Percentiles rank a stretch among this genome's conserved stretches.
Evolutionary conservation across 2,113 vertebrate species (phyloP).

Genomic region (Zapus hudsonius): DNA sequence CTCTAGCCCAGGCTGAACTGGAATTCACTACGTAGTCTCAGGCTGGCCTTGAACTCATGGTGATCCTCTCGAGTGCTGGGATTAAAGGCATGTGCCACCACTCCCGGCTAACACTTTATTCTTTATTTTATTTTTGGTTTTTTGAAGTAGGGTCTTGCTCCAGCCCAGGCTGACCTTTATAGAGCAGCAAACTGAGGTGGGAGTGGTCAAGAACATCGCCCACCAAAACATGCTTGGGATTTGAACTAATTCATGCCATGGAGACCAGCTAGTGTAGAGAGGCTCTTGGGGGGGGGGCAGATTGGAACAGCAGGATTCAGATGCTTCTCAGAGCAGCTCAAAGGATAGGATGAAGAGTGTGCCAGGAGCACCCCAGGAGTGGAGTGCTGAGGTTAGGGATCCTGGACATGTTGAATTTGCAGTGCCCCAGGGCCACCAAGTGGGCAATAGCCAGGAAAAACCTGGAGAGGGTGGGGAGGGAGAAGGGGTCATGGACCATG

Average conservation of each 20-base stretch:
- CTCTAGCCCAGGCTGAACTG: too few species aligned
- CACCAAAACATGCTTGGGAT: not conserved
- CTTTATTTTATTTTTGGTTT: too few species aligned
- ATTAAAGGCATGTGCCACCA: too few species aligned
- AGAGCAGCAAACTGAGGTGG: not conserved
- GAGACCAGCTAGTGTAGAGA: not conserved
- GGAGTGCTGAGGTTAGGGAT: not conserved
- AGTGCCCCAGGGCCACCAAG: not conserved
- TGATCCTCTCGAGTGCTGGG: too few species aligned
- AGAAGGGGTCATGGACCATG: not conserved
- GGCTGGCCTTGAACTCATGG: too few species aligned
- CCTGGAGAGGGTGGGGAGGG: not conserved
- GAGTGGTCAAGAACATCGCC: not conserved
- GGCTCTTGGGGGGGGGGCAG: not conserved
- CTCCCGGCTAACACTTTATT: too few species aligned
- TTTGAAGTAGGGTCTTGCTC: too few species aligned
- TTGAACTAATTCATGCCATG: not conserved
- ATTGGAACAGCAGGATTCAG: not conserved
- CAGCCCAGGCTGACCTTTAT: too few species aligned
- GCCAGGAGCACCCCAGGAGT: rapidly evolving
- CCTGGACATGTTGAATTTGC: not conserved
- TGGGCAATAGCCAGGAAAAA: not conserved
- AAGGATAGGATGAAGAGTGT: not conserved
- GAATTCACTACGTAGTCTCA: too few species aligned
- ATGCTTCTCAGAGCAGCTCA: not conserved